Percentiles rank a stretch among this genome's conserved stretches.
Conservation (phyloP, 1,140 invertebrate genomes). For the Scaptomyza montana region DNA sequence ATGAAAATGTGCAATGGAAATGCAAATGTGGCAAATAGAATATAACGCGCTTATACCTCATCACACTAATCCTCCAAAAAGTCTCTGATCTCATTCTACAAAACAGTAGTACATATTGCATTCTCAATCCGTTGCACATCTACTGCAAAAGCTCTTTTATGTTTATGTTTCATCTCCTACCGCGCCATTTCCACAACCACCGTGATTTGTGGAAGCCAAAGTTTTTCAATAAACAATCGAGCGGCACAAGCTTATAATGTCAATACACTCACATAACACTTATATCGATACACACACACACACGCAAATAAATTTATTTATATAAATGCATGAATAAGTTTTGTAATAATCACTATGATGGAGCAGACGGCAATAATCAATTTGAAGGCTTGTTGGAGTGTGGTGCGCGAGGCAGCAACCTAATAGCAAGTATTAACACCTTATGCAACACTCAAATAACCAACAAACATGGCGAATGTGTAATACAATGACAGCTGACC, state of each 20-base stretch:
- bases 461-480: not conserved
- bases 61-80: conserved; percentile 17
- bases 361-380: not conserved
- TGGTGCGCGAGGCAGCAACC: not conserved
- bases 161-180: not conserved
- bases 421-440: not conserved
- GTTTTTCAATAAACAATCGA: conserved; percentile 65
- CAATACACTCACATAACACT: conserved; percentile 4
- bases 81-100: not conserved
- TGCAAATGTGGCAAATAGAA: conserved; percentile 13
- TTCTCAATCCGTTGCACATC: not conserved
- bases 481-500: conserved; percentile 16
- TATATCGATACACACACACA: conserved; percentile 4
- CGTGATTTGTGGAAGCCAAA: conserved; percentile 29
- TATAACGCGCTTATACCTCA: conserved; percentile 20
- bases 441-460: not conserved
- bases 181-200: not conserved
- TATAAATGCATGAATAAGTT: not conserved
- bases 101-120: not conserved
- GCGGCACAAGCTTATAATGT: conserved; percentile 35
- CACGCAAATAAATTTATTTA: not conserved
- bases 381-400: not conserved
- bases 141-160: no score
- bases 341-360: not conserved
- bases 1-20: conserved; percentile 5